phyloP scores from a whole-genome alignment of 2,888 invertebrate species.

The Thereva nobilitata region DNA sequence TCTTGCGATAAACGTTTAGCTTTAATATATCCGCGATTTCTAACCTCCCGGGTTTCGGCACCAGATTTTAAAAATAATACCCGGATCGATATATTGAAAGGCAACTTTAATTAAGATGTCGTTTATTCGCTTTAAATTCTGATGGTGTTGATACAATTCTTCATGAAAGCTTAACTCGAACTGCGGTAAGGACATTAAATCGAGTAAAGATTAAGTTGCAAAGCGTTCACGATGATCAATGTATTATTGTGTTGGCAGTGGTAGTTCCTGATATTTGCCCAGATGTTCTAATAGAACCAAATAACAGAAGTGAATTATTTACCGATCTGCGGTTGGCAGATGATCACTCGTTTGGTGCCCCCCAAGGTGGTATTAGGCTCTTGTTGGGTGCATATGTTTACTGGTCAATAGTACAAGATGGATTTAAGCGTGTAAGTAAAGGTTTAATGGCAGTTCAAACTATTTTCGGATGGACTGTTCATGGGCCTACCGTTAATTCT shows the following conservation, averaged over 20 bases:
- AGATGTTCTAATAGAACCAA: conserved; percentile 1
- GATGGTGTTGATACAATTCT: too few relatives aligned
- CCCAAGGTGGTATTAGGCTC: not conserved
- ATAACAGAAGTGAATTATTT: not conserved
- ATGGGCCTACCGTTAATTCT: not conserved
- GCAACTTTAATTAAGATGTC: too few relatives aligned
- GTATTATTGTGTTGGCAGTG: not conserved
- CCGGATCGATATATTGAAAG: too few relatives aligned
- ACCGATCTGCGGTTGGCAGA: not conserved
- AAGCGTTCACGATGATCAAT: not conserved
- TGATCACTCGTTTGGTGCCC: not conserved
- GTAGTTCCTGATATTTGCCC: conserved; percentile 8
- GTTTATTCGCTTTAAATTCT: too few relatives aligned
- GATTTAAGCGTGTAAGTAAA: conserved; percentile 5
- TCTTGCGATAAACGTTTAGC: too few relatives aligned
- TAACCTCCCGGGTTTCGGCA: too few relatives aligned
- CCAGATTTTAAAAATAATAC: too few relatives aligned
- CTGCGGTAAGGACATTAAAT: not conserved
- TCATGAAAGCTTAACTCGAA: too few relatives aligned
- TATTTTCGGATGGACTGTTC: conserved; percentile 8
- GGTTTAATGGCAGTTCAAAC: conserved; percentile 1
- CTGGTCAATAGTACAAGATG: not conserved
- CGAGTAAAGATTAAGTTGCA: conserved; percentile 7
- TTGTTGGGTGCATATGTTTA: conserved; percentile 10
- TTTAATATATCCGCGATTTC: too few relatives aligned